These are phyloP conservation scores for Anolis apletophallus DNA, from an alignment of 2,797 vertebrate genomes.

Conservation along the genomic window DNA sequence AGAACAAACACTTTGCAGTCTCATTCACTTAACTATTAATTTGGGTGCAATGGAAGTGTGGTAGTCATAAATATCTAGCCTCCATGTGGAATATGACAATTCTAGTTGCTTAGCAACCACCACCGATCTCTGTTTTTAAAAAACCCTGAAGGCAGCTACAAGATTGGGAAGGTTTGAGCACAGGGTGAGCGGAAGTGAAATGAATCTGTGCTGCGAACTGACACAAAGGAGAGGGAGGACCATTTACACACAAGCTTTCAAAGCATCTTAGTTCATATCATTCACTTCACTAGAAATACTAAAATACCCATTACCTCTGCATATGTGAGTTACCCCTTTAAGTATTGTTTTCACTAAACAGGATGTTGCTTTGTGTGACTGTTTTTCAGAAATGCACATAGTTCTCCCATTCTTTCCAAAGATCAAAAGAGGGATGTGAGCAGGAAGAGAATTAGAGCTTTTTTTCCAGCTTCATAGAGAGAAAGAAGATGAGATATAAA, in stretches of 20 bases:
- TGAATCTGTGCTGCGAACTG: not conserved
- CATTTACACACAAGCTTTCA: not conserved
- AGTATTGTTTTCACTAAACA: not conserved
- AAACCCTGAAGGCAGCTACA: not conserved
- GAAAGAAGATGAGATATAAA: too few relatives aligned
- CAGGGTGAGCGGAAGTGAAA: not conserved
- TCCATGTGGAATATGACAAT: slow-evolving; percentile 30
- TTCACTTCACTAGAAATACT: not conserved
- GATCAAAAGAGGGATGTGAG: too few relatives aligned
- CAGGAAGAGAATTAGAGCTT: too few relatives aligned
- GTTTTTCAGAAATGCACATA: not conserved
- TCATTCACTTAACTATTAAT: slow-evolving; percentile 1
- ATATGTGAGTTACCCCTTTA: not conserved
- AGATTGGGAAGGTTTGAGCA: slow-evolving; percentile 17
- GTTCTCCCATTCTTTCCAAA: too few relatives aligned
- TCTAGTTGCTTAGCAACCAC: slow-evolving; percentile 32
- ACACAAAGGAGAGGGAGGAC: not conserved
- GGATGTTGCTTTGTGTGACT: not conserved
- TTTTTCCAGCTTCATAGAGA: too few relatives aligned
- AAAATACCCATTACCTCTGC: not conserved
- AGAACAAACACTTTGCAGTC: not conserved
- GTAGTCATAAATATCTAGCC: slow-evolving; percentile 22
- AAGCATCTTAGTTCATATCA: not conserved
- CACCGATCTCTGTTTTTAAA: not conserved
- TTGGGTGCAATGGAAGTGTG: slow-evolving; percentile 10